Percentiles rank a stretch among this genome's conserved stretches.
Evolutionary conservation across 2,888 invertebrate species (phyloP).

Genomic region (Drepana falcataria): DNA sequence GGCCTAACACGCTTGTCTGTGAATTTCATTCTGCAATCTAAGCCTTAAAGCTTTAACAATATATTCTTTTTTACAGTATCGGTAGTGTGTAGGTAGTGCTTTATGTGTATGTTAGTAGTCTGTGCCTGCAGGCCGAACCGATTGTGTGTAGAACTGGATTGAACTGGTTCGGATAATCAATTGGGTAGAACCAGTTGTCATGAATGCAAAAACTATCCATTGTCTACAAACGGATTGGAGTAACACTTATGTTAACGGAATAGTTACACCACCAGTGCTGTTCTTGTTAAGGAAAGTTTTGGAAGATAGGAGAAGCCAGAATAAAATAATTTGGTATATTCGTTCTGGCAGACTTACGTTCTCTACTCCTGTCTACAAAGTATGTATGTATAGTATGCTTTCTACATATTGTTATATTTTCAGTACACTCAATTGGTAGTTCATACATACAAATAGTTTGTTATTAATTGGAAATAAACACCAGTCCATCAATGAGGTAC

Average conservation of each 20-base stretch:
- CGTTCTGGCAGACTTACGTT: no score
- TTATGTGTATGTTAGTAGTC: background rate
- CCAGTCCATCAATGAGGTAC: background rate
- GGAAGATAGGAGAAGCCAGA: no score
- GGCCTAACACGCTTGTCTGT: background rate
- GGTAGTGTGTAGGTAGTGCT: background rate
- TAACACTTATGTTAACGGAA: background rate
- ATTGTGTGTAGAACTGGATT: constrained; percentile 18
- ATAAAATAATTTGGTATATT: no score
- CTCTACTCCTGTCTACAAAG: background rate
- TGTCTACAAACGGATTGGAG: background rate
- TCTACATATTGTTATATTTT: constrained; percentile 1
- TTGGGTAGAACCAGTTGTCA: constrained; percentile 22
- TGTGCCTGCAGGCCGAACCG: background rate
- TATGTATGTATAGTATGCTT: no score
- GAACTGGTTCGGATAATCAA: constrained; percentile 30
- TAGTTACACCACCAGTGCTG: background rate
- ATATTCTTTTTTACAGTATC: background rate
- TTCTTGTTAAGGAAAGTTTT: no score
- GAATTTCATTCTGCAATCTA: background rate
- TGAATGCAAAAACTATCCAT: constrained; percentile 3
- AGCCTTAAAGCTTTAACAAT: background rate
- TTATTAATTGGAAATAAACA: background rate
- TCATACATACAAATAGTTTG: background rate
- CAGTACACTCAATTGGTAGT: background rate